phyloP scores from a whole-genome alignment of 2,113 vertebrate species.

The Circaetus gallicus region DNA sequence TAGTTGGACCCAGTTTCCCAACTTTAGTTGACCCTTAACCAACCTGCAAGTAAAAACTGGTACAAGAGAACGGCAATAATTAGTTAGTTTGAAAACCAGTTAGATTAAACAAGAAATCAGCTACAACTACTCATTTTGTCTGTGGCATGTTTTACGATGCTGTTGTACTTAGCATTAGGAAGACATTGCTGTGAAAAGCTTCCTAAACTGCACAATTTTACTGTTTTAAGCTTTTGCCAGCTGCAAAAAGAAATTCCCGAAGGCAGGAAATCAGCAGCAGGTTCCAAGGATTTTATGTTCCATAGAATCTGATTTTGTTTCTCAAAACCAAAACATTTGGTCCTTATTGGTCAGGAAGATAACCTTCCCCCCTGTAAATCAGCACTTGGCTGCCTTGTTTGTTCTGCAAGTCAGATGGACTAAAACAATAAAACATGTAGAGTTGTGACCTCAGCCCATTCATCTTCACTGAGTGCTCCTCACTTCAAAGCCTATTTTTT shows the following conservation, averaged over 20 bases:
- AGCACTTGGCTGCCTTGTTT: conserved; percentile 47
- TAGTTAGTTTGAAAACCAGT: not conserved
- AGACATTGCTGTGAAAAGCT: not conserved
- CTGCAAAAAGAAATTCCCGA: conserved; percentile 6
- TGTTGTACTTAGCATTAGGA: not conserved
- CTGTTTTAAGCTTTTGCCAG: not conserved
- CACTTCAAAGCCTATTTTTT: conserved; percentile 38
- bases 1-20: not conserved
- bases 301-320: conserved; percentile 20
- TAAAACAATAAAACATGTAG: conserved; percentile 59
- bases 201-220: not conserved
- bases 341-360: conserved; percentile 33
- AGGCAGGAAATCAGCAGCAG: conserved; percentile 39
- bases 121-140: not conserved
- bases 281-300: conserved; percentile 55
- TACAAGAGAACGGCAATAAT: not conserved
- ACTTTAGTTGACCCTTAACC: not conserved
- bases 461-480: conserved; percentile 38
- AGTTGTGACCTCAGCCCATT: conserved; percentile 47
- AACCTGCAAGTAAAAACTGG: not conserved
- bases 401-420: conserved; percentile 50
- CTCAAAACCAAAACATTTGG: conserved; percentile 37
- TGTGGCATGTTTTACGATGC: not conserved
- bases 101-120: not conserved
- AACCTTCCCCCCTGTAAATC: conserved; percentile 49